Evolutionary conservation across 2,797 vertebrate genomes (phyloP).

Genomic region (Orestias chungarensis): DNA sequence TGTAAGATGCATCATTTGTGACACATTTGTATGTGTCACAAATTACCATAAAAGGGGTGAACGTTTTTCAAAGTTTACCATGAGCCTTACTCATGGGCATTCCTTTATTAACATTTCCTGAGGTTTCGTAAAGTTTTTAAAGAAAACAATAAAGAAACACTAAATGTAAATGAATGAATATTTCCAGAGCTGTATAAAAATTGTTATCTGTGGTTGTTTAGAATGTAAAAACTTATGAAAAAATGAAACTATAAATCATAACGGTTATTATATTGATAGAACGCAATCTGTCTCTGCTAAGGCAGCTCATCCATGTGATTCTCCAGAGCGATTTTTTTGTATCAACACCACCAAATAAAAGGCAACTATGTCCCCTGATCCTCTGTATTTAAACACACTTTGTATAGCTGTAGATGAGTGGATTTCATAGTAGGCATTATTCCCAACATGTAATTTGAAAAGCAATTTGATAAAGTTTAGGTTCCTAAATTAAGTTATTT

Average conservation of each 20-base stretch:
- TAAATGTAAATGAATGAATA: neutral
- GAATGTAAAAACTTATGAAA: neutral
- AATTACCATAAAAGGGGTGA: neutral
- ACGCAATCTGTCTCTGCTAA: no score
- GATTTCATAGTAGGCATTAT: neutral
- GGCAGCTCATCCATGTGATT: no score
- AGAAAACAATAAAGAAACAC: neutral
- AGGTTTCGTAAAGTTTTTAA: no score
- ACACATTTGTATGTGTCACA: no score
- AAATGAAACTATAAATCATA: neutral
- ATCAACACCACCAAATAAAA: no score
- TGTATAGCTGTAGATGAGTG: neutral
- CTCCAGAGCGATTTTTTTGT: no score
- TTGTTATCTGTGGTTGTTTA: neutral
- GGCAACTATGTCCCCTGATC: neutral
- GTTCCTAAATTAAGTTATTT: slow-evolving; percentile 13
- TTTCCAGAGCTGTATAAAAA: neutral
- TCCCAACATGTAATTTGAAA: neutral
- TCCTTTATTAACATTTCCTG: neutral
- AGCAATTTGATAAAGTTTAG: neutral
- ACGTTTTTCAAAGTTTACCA: neutral
- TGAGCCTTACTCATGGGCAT: neutral
- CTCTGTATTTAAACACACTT: neutral
- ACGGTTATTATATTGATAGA: neutral
- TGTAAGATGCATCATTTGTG: no score